Percentiles rank a stretch among this genome's conserved stretches.
Conservation (phyloP, 2,888 invertebrate species). For the Oxyteleia sp. region DNA sequence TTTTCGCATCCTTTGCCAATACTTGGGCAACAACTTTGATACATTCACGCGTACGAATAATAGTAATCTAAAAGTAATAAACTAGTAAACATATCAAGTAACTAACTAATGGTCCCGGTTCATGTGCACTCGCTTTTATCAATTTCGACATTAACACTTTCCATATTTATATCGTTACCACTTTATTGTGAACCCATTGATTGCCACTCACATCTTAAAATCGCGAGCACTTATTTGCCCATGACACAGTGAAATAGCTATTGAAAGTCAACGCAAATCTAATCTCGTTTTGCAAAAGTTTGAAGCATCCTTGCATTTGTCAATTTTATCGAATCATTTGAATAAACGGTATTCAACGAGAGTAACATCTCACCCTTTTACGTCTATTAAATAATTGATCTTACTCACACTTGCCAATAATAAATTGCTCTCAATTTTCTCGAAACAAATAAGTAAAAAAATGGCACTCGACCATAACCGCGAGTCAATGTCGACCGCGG, state of each 20-base stretch:
- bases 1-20: background rate
- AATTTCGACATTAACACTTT: conserved; percentile 44
- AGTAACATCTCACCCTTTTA: too few relatives aligned
- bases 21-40: background rate
- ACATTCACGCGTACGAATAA: conserved; percentile 8
- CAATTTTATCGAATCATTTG: too few relatives aligned
- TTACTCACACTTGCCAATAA: conserved; percentile 21
- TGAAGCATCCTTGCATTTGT: too few relatives aligned
- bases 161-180: conserved; percentile 37
- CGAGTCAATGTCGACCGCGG: conserved; percentile 65
- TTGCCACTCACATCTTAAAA: conserved; percentile 46
- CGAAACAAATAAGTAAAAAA: conserved; percentile 46
- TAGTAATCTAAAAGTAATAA: conserved; percentile 37
- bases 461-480: conserved; percentile 49
- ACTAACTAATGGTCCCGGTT: conserved; percentile 24
- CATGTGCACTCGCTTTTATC: conserved; percentile 26
- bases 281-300: background rate
- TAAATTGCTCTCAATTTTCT: conserved; percentile 52
- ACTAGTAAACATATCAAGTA: conserved; percentile 16
- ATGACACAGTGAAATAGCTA: conserved; percentile 43
- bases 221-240: conserved; percentile 29
- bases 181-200: conserved; percentile 42
- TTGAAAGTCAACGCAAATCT: conserved; percentile 24
- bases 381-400: too few relatives aligned
- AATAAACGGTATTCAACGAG: too few relatives aligned